Conservation (phyloP, 2,113 vertebrate species). For the Vulpes lagopus region DNA sequence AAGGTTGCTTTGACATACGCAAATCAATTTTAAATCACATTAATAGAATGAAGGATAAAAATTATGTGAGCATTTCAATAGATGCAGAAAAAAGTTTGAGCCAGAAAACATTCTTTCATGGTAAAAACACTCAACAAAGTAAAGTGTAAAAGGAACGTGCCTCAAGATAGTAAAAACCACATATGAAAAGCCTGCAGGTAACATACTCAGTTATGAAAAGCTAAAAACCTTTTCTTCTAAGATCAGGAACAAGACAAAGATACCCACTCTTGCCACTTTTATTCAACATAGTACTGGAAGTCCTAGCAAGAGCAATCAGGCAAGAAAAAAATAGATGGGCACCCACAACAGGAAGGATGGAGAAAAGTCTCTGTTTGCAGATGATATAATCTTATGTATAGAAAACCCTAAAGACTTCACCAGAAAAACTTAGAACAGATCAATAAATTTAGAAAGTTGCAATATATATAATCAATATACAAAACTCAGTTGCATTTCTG, state of each 20-base stretch:
- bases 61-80: neutral
- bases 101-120: neutral
- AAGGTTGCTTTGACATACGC: neutral
- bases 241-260: neutral
- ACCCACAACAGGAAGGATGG: neutral
- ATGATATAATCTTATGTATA: neutral
- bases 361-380: neutral
- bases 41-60: neutral
- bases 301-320: neutral
- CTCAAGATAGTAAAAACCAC: neutral
- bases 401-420: neutral
- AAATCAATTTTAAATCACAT: neutral
- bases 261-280: neutral
- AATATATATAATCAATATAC: neutral
- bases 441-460: neutral
- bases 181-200: neutral
- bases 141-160: neutral
- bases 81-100: neutral
- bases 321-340: neutral
- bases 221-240: neutral
- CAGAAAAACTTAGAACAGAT: neutral
- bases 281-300: neutral
- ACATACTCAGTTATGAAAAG: neutral
- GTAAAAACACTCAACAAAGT: neutral
- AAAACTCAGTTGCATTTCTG: neutral